Conservation (phyloP, 2,888 invertebrate species). For the Frankliniella intonsa region DNA sequence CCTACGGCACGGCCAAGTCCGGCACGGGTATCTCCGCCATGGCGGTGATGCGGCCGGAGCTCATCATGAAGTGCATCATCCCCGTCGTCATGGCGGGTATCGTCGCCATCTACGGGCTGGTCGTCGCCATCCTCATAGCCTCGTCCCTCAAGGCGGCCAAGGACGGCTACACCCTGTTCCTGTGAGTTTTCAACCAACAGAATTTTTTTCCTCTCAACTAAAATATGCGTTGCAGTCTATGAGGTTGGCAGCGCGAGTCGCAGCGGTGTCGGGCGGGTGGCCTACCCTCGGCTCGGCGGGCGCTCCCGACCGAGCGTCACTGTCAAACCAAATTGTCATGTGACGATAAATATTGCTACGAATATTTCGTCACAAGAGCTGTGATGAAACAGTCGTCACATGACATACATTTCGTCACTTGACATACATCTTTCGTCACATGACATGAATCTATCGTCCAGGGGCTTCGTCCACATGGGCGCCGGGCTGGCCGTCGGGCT, state of each 20-base stretch:
- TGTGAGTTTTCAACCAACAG: conserved; percentile 55
- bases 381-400: too few relatives aligned
- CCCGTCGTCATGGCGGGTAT: conserved; percentile 99
- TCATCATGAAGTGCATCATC: conserved; percentile 99
- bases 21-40: conserved; percentile 99
- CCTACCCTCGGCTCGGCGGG: too few relatives aligned
- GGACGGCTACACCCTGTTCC: conserved; percentile 62
- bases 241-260: too few relatives aligned
- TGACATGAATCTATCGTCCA: not conserved
- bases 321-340: too few relatives aligned
- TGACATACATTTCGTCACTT: too few relatives aligned
- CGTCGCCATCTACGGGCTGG: conserved; percentile 98
- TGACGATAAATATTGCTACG: too few relatives aligned
- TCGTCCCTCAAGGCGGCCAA: conserved; percentile 64
- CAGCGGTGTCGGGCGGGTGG: too few relatives aligned
- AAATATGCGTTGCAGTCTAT: too few relatives aligned
- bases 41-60: conserved; percentile 99
- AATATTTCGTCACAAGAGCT: too few relatives aligned
- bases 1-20: conserved; percentile 98
- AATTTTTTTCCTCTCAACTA: too few relatives aligned
- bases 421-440: too few relatives aligned
- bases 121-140: conserved; percentile 96
- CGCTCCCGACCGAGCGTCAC: too few relatives aligned
- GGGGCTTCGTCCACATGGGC: conserved; percentile 56
- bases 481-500: conserved; percentile 59